Evolutionary conservation across 1,140 invertebrate genomes (phyloP).

Genomic region (Yoshiicerus persimilis): DNA sequence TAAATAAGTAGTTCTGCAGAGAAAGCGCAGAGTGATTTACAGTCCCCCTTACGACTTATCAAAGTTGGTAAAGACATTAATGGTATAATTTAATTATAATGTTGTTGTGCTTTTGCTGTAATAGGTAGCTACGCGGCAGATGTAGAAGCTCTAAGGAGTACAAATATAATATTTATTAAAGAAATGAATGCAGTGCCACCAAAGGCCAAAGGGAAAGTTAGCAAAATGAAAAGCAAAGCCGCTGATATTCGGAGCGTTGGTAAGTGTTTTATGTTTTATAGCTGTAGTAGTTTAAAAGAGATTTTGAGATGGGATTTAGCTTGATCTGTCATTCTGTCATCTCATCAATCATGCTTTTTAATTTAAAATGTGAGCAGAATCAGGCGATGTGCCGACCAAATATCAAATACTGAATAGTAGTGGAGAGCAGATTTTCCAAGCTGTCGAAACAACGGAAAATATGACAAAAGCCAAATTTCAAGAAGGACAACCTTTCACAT

Average conservation of each 20-base stretch:
- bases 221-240: neutral
- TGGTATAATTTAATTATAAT: neutral
- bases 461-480: neutral
- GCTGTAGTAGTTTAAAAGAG: neutral
- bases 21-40: neutral
- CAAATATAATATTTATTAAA: slow-evolving; percentile 13
- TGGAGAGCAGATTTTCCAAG: slow-evolving; percentile 20
- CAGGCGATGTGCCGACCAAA: neutral
- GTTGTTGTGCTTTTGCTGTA: neutral
- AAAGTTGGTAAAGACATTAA: neutral
- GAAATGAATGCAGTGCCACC: neutral
- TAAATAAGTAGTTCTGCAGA: too few species aligned
- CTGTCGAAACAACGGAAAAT: slow-evolving; percentile 4
- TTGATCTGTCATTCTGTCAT: neutral
- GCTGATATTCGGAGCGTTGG: neutral
- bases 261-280: neutral
- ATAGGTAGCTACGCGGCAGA: neutral
- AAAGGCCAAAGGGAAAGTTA: neutral
- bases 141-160: slow-evolving; percentile 3
- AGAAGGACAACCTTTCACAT: neutral
- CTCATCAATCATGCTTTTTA: neutral
- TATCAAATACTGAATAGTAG: slow-evolving; percentile 18
- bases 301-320: neutral
- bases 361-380: neutral
- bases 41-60: neutral